These are phyloP conservation scores for Felis chaus DNA, from an alignment of 2,113 vertebrate genomes.

Conservation along the genomic window DNA sequence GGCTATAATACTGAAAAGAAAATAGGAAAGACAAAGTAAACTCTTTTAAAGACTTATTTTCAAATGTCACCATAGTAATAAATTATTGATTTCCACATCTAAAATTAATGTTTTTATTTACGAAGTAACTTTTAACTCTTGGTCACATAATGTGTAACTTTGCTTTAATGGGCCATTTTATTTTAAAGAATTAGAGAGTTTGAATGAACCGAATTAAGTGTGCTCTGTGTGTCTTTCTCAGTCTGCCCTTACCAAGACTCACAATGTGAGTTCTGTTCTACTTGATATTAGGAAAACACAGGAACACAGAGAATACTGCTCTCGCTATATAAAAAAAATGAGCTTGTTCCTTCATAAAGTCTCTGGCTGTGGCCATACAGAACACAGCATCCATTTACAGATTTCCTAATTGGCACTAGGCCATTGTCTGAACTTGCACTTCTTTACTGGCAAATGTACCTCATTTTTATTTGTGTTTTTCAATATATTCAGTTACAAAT, in stretches of 20 bases:
- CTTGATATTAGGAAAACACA: conserved; percentile 37
- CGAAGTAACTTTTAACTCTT: conserved; percentile 65
- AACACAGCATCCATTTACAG: conserved; percentile 53
- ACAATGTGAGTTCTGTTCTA: conserved; percentile 66
- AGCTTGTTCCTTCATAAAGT: conserved; percentile 57
- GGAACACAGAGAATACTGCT: conserved; percentile 43
- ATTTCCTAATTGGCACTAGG: conserved; percentile 49
- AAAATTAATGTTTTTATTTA: conserved; percentile 61
- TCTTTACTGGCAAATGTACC: neutral
- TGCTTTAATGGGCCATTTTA: conserved; percentile 40
- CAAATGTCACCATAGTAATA: conserved; percentile 59
- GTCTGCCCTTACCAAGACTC: conserved; percentile 7
- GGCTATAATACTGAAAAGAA: neutral
- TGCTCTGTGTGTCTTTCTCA: conserved; percentile 34
- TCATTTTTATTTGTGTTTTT: conserved; percentile 49
- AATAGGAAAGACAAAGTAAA: conserved; percentile 49
- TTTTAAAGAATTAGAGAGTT: conserved; percentile 49
- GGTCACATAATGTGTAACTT: conserved; percentile 30
- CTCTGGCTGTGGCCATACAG: conserved; percentile 20
- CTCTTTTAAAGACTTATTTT: conserved; percentile 53
- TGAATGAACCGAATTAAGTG: conserved; percentile 58
- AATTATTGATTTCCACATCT: conserved; percentile 64
- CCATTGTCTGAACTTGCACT: neutral
- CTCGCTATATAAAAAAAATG: neutral
- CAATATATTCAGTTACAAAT: neutral